These are phyloP conservation scores for Tenualosa thibaudeaui DNA, from an alignment of 2,797 vertebrate species.

Conservation along the genomic window DNA sequence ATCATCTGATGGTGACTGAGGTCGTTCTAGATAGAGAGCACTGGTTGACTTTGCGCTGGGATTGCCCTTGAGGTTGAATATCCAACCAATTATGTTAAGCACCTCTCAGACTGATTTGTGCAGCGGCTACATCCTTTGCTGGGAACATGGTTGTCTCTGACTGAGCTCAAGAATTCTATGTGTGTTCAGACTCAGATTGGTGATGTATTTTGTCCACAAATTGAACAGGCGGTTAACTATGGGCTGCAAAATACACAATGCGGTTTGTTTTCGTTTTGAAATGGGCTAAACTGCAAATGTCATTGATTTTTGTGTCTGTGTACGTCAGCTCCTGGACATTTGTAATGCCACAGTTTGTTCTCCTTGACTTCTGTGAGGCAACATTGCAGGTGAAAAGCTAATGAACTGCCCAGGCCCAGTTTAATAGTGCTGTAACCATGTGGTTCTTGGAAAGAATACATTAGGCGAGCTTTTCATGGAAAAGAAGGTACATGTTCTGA, in stretches of 20 bases:
- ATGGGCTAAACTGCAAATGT: neutral
- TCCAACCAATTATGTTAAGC: slow-evolving; percentile 55
- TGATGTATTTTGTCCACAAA: neutral
- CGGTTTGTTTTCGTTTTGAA: neutral
- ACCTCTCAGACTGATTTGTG: slow-evolving; percentile 39
- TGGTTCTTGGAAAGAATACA: neutral
- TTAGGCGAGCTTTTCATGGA: neutral
- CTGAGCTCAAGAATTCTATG: neutral
- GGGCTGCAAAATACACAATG: neutral
- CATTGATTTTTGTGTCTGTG: neutral
- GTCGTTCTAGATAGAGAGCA: neutral
- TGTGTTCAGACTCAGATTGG: neutral
- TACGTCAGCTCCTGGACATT: slow-evolving; percentile 41
- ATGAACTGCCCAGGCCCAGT: neutral
- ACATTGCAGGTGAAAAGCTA: slow-evolving; percentile 16
- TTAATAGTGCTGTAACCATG: neutral
- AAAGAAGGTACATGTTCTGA: neutral
- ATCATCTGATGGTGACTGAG: neutral
- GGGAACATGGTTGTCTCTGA: neutral
- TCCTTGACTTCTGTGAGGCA: slow-evolving; percentile 43
- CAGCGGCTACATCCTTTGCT: neutral
- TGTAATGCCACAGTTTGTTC: slow-evolving; percentile 46
- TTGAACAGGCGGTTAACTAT: neutral
- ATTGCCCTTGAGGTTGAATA: slow-evolving; percentile 38
- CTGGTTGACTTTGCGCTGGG: slow-evolving; percentile 35